Percentiles rank a stretch among this genome's conserved stretches.
These are phyloP conservation scores for Anolis sagrei DNA, from an alignment of 2,113 vertebrate genomes.

Conservation along the genomic window DNA sequence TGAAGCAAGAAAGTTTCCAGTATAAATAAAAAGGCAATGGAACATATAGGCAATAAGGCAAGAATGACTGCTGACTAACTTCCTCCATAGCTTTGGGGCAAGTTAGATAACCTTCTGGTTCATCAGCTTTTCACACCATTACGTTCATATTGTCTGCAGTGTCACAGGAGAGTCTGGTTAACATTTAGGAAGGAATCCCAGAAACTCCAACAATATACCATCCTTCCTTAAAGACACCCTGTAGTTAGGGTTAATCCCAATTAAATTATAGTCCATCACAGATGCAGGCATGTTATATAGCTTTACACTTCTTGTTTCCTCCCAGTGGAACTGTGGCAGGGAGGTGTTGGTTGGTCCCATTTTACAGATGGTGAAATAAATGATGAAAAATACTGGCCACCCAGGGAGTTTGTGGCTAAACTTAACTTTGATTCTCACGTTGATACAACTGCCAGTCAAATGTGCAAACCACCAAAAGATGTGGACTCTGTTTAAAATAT, in stretches of 20 bases:
- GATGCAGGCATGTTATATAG: not conserved
- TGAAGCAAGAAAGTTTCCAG: not conserved
- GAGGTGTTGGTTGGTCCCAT: not conserved
- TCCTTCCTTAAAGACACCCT: no score
- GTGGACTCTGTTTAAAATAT: not conserved
- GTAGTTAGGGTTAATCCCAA: not conserved
- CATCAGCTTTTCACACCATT: conserved; percentile 15
- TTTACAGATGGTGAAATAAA: not conserved
- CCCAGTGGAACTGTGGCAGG: not conserved
- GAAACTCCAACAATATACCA: not conserved
- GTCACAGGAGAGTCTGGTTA: not conserved
- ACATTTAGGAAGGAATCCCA: not conserved
- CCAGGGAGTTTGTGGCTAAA: not conserved
- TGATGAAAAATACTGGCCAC: not conserved
- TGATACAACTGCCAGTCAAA: not conserved
- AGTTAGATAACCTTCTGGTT: not conserved
- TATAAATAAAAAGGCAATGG: not conserved
- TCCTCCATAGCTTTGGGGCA: not conserved
- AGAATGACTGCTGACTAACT: conserved; percentile 8
- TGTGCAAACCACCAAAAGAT: not conserved
- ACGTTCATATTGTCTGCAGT: not conserved
- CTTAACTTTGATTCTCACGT: not conserved
- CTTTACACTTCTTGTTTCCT: not conserved
- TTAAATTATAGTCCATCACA: not conserved
- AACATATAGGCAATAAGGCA: not conserved